Conservation (phyloP, 2,888 invertebrate genomes). For the Metallyticus violacea region DNA sequence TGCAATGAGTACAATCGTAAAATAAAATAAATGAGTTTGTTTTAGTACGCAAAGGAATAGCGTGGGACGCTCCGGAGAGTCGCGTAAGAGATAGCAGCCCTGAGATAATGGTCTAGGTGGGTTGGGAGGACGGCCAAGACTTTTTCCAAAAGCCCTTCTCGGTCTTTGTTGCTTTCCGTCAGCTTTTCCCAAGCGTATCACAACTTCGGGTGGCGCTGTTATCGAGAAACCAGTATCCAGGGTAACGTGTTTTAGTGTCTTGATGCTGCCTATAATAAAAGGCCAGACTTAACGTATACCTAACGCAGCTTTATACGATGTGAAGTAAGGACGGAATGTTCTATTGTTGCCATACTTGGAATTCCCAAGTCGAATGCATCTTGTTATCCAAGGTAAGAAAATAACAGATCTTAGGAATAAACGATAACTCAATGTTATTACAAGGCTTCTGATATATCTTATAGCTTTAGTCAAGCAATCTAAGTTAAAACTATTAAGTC, state of each 20-base stretch:
- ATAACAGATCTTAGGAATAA: too few species aligned
- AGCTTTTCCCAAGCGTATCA: not conserved
- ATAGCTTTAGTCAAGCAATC: too few species aligned
- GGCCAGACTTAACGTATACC: too few species aligned
- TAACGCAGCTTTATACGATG: too few species aligned
- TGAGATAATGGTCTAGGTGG: not conserved
- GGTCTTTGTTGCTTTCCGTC: not conserved
- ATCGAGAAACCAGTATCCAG: not conserved
- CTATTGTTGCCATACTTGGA: not conserved
- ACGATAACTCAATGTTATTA: too few species aligned
- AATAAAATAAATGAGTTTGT: constrained; percentile 32
- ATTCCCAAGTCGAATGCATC: not conserved
- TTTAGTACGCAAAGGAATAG: constrained; percentile 21
- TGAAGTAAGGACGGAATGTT: too few species aligned
- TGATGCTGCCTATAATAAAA: not conserved
- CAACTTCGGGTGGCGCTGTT: not conserved
- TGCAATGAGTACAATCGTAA: constrained; percentile 31
- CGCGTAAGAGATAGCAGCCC: constrained; percentile 10
- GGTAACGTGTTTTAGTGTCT: not conserved
- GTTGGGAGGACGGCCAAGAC: not conserved
- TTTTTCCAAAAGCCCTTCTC: too few species aligned
- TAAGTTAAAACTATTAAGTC: too few species aligned
- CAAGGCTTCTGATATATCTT: too few species aligned
- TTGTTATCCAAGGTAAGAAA: not conserved
- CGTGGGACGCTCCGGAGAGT: constrained; percentile 12